Evolutionary conservation across 1,140 invertebrate species (phyloP).

Genomic region (Drosophila insularis): DNA sequence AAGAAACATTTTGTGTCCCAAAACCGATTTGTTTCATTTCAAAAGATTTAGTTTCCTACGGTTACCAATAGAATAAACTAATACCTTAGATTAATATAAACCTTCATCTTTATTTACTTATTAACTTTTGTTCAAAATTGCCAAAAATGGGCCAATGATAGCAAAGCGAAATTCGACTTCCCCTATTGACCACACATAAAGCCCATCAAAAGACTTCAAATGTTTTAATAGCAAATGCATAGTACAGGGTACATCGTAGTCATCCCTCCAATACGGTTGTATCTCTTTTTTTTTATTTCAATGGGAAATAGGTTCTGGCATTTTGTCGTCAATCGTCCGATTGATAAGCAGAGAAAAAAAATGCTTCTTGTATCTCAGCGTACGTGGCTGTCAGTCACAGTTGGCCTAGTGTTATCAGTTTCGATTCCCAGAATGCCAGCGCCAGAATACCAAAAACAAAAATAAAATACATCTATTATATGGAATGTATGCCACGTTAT

Average conservation of each 20-base stretch:
- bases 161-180: no score
- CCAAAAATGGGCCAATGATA: no score
- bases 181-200: no score
- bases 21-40: no score
- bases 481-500: slow-evolving; percentile 11
- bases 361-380: slow-evolving; percentile 7
- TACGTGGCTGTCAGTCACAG: slow-evolving; percentile 18
- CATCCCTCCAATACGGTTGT: neutral
- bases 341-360: slow-evolving; percentile 6
- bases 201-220: no score
- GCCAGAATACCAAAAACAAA: neutral
- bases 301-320: slow-evolving; percentile 2
- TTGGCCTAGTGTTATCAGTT: slow-evolving; percentile 18
- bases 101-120: no score
- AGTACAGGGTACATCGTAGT: neutral
- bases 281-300: neutral
- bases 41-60: no score
- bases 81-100: no score
- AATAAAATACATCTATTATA: neutral
- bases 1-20: no score
- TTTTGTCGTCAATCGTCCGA: neutral
- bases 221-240: no score
- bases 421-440: slow-evolving; percentile 8
- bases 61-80: no score
- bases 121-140: no score